These are phyloP conservation scores for Boloria euphrosyne DNA, from an alignment of 2,888 invertebrate species.

Conservation along the genomic window DNA sequence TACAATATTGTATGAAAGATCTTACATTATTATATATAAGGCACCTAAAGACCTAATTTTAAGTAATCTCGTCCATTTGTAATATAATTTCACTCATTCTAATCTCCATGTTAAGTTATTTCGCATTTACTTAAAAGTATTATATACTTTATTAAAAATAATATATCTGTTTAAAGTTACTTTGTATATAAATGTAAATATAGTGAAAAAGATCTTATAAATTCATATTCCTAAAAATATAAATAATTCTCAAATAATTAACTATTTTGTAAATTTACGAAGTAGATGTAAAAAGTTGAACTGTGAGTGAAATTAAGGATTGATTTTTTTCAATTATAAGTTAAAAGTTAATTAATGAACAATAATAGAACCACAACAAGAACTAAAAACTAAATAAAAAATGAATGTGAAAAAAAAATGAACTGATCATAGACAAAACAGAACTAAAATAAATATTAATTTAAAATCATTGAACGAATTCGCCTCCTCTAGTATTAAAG, in stretches of 20 bases:
- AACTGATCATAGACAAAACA: no score
- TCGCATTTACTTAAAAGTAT: no score
- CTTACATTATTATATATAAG: slow-evolving; percentile 1
- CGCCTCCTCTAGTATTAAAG: slow-evolving; percentile 1
- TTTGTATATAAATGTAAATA: slow-evolving; percentile 15
- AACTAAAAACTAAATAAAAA: no score
- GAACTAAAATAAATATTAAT: no score
- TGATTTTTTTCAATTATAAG: no score
- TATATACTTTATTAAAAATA: background rate
- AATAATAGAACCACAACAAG: no score
- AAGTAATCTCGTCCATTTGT: slow-evolving; percentile 15
- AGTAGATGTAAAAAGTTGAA: background rate
- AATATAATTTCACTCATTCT: slow-evolving; percentile 3
- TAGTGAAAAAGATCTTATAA: slow-evolving; percentile 5
- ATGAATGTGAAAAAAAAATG: no score
- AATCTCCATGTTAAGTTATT: background rate
- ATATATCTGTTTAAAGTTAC: slow-evolving; percentile 6
- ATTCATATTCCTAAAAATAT: background rate
- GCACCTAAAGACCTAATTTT: slow-evolving; percentile 1
- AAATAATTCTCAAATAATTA: background rate
- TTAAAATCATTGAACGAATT: background rate
- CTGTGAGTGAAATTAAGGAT: no score
- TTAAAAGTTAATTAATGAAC: no score
- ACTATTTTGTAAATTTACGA: background rate
- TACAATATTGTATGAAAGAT: background rate